Conservation (phyloP, 2,113 vertebrate species). For the Castor canadensis region DNA sequence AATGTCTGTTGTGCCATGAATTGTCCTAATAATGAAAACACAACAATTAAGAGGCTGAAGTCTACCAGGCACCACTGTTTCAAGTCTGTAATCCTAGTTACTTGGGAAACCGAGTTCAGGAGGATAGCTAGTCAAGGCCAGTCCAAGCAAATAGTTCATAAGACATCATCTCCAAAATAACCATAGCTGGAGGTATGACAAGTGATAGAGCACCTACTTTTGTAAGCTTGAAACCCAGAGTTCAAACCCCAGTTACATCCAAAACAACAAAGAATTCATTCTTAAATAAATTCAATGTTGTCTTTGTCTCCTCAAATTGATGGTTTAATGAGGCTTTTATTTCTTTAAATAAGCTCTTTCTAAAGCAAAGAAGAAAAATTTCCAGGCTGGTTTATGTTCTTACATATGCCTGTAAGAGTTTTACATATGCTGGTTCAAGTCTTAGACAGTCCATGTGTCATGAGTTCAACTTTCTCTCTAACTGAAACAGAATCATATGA, state of each 20-base stretch:
- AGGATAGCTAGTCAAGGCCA: background rate
- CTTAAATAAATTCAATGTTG: no score
- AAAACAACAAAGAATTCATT: no score
- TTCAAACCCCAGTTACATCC: no score
- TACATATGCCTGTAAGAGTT: no score
- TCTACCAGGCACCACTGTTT: no score
- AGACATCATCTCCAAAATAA: background rate
- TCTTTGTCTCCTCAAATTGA: no score
- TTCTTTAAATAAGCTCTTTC: background rate
- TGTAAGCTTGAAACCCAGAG: no score
- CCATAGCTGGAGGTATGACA: no score
- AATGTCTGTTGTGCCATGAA: background rate
- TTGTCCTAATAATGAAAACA: background rate
- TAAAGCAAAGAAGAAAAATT: background rate
- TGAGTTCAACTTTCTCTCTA: background rate
- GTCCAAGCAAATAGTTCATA: background rate
- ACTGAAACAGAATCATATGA: conserved; percentile 50
- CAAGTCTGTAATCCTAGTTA: background rate
- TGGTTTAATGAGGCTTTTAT: background rate
- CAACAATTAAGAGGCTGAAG: background rate
- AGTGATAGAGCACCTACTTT: no score
- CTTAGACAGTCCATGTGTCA: background rate
- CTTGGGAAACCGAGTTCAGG: background rate
- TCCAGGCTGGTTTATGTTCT: background rate
- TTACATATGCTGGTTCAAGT: no score